Conservation (phyloP, 2,888 invertebrate genomes). For the Achlya flavicornis region DNA sequence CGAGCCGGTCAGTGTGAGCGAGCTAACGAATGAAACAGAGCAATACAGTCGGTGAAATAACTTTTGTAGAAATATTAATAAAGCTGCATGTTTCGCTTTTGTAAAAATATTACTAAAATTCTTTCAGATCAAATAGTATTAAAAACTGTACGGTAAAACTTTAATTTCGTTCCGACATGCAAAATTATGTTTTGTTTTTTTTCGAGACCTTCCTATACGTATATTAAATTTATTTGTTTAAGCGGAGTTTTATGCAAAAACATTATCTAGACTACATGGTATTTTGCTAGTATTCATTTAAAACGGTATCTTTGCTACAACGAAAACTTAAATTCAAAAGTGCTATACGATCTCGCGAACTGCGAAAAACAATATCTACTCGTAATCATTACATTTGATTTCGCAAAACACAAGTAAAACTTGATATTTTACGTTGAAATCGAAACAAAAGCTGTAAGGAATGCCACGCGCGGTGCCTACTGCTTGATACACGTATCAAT, state of each 20-base stretch:
- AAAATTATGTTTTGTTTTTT: background rate
- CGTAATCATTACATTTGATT: background rate
- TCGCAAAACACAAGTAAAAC: background rate
- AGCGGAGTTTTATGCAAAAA: conserved; percentile 22
- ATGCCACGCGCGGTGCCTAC: conserved; percentile 21
- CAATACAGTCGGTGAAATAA: background rate
- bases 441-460: conserved; percentile 27
- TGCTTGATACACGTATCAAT: conserved; percentile 39
- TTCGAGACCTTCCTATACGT: background rate
- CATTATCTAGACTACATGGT: background rate
- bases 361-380: background rate
- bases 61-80: background rate
- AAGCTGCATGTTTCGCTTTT: background rate
- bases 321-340: background rate
- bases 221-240: conserved; percentile 20
- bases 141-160: background rate
- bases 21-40: too few relatives aligned
- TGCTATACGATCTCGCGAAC: background rate
- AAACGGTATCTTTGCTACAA: background rate
- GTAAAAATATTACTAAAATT: background rate
- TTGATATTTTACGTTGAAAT: conserved; percentile 21
- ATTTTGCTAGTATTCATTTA: background rate
- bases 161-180: background rate
- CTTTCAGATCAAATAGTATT: background rate
- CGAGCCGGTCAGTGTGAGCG: too few relatives aligned